These are phyloP conservation scores for Erannis defoliaria DNA, from an alignment of 2,888 invertebrate species.

Conservation along the genomic window DNA sequence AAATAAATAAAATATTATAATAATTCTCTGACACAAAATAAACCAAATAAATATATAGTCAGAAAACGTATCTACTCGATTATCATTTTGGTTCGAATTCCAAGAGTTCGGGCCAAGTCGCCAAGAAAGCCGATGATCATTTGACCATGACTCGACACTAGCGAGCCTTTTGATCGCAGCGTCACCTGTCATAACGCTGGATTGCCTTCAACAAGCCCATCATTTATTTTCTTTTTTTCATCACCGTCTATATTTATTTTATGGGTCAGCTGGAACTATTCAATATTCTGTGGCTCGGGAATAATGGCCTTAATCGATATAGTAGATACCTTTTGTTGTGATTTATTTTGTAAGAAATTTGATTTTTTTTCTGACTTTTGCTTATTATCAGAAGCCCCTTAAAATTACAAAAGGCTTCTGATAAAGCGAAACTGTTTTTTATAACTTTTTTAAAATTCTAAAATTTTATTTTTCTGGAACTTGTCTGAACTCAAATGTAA, in stretches of 20 bases:
- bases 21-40: no score
- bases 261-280: constrained; percentile 46
- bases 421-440: no score
- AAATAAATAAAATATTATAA: no score
- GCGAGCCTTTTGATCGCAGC: constrained; percentile 64
- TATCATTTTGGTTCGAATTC: not conserved
- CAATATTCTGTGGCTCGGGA: constrained; percentile 29
- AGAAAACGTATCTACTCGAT: no score
- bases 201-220: constrained; percentile 65
- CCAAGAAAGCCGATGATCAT: constrained; percentile 70
- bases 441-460: no score
- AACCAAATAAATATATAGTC: no score
- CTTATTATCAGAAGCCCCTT: no score
- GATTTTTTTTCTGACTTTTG: constrained; percentile 11
- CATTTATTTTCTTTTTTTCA: constrained; percentile 63
- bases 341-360: constrained; percentile 39
- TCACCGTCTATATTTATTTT: constrained; percentile 74
- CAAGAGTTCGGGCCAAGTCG: constrained; percentile 39
- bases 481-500: no score
- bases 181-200: constrained; percentile 77
- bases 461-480: no score
- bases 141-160: constrained; percentile 77
- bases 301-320: constrained; percentile 68
- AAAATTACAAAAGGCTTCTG: no score
- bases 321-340: constrained; percentile 45